A percentile compares a stretch with the other conserved stretches of the same genome.
Evolutionary conservation across 64 coral and sea anemone species (phyloP).

Genomic region (Trachythela sp.): DNA sequence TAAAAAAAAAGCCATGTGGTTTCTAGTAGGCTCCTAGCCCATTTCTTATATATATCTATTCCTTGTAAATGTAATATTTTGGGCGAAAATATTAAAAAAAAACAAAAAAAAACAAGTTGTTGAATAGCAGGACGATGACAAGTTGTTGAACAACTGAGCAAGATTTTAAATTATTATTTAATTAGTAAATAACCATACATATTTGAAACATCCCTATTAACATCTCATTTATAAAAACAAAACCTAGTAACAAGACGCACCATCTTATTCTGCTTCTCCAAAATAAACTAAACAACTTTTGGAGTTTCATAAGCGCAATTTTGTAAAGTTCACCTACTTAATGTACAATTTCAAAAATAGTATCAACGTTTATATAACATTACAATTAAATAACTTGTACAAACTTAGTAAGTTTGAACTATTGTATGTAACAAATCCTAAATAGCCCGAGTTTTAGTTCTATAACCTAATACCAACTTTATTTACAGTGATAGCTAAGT

Average conservation of each 20-base stretch:
- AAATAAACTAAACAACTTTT: neutral
- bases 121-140: no score
- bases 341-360: neutral
- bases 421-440: no score
- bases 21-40: no score
- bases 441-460: no score
- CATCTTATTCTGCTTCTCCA: neutral
- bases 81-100: no score
- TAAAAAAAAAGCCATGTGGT: no score
- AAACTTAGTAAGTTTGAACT: neutral
- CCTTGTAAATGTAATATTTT: no score
- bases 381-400: constrained; percentile 4
- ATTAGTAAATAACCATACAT: neutral
- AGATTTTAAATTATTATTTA: neutral
- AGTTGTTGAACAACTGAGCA: no score
- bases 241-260: neutral
- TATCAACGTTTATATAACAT: neutral
- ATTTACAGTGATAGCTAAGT: no score
- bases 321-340: neutral
- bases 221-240: neutral
- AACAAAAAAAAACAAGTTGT: no score
- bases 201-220: neutral
- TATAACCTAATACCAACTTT: no score
- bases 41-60: no score
- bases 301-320: neutral